A percentile compares a stretch with the other conserved stretches of the same genome.
phyloP scores from a whole-genome alignment of 2,113 vertebrate species.

The Tricholaema leucomelas region DNA sequence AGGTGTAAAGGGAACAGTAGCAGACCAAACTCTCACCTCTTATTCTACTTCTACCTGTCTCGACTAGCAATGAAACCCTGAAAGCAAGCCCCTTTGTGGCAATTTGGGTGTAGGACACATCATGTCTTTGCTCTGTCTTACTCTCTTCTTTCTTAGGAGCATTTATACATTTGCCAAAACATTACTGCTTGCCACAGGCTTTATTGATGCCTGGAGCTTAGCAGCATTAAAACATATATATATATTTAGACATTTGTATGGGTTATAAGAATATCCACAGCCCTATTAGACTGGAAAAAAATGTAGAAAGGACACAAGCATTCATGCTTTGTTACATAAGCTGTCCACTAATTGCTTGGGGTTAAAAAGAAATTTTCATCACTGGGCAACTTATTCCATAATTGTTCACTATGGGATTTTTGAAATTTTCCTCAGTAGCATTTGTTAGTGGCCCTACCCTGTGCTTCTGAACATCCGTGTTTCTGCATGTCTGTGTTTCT shows the following conservation, averaged over 20 bases:
- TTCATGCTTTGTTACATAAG: constrained; percentile 12
- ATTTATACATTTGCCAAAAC: not conserved
- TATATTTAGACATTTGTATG: not conserved
- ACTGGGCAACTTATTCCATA: constrained; percentile 7
- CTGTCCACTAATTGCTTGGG: constrained; percentile 25
- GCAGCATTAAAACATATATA: not conserved
- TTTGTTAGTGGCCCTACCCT: not conserved
- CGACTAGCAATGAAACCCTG: not conserved
- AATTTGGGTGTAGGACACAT: not conserved
- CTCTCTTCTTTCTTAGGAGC: not conserved
- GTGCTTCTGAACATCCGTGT: not conserved
- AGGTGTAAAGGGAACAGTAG: not conserved
- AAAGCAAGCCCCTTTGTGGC: not conserved
- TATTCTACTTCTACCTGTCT: not conserved
- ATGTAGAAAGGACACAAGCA: constrained; percentile 24
- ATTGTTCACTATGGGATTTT: constrained; percentile 20
- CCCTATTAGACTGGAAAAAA: constrained; percentile 21
- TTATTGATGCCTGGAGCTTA: not conserved
- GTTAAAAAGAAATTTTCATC: constrained; percentile 42
- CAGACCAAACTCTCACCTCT: not conserved
- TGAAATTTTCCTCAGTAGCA: not conserved
- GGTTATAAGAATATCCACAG: constrained; percentile 30
- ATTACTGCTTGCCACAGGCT: not conserved
- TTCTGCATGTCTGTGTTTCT: not conserved
- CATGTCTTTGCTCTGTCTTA: not conserved